Evolutionary conservation across 1,140 invertebrate species (phyloP).

Genomic region (Drosophila albomicans): DNA sequence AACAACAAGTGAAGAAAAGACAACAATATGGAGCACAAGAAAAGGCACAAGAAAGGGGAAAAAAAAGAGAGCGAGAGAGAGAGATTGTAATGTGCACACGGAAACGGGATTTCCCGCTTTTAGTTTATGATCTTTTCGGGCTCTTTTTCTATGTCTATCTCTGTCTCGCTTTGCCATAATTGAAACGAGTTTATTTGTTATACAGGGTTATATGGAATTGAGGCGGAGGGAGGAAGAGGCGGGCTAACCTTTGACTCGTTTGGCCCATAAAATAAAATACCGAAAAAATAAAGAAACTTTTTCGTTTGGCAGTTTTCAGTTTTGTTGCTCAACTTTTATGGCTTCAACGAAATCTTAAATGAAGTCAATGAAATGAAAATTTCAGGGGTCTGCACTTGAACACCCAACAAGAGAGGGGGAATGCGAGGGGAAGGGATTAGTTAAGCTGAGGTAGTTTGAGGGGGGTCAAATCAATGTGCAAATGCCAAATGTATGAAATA

Average conservation of each 20-base stretch:
- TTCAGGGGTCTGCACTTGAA: background rate
- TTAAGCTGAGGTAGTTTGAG: background rate
- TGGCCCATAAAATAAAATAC: background rate
- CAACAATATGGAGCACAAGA: background rate
- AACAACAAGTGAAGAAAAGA: background rate
- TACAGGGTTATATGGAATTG: background rate
- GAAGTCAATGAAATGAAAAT: slow-evolving; percentile 20
- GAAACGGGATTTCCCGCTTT: slow-evolving; percentile 46
- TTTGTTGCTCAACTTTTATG: slow-evolving; percentile 25
- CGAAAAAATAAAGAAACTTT: background rate
- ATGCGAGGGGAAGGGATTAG: background rate
- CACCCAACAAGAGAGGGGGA: background rate
- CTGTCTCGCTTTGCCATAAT: slow-evolving; percentile 16
- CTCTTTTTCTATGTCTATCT: background rate
- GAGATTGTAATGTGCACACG: slow-evolving; percentile 53
- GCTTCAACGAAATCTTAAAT: slow-evolving; percentile 34
- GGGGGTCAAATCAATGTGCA: slow-evolving; percentile 41
- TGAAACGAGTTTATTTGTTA: slow-evolving; percentile 35
- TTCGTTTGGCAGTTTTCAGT: slow-evolving; percentile 1
- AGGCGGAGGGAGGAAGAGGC: no score
- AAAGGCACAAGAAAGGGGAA: slow-evolving; percentile 2
- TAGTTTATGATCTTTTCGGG: slow-evolving; percentile 46
- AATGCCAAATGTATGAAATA: slow-evolving; percentile 35
- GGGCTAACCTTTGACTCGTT: slow-evolving; percentile 18
- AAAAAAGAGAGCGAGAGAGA: slow-evolving; percentile 26